Percentiles rank a stretch among this genome's conserved stretches.
Conservation (phyloP, 2,888 invertebrate genomes). For the Andricus curvator region DNA sequence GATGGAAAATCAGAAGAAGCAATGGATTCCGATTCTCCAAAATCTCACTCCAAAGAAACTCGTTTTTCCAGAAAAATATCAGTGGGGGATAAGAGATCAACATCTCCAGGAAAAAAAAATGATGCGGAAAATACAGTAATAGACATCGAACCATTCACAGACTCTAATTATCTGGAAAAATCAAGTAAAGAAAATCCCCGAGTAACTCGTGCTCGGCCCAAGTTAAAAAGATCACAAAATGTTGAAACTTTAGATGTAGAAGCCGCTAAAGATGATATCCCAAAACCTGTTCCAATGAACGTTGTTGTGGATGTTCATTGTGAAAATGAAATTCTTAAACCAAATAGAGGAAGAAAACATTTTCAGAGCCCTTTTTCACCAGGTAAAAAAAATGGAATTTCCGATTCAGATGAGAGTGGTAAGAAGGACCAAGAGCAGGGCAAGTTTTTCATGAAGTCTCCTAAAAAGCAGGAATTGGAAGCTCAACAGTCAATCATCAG, state of each 20-base stretch:
- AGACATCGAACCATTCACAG: slow-evolving; percentile 1
- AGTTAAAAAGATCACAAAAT: slow-evolving; percentile 38
- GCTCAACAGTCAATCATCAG: neutral
- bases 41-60: slow-evolving; percentile 15
- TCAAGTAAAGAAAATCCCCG: slow-evolving; percentile 20
- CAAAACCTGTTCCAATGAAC: slow-evolving; percentile 52
- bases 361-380: neutral
- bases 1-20: slow-evolving; percentile 17
- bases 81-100: neutral
- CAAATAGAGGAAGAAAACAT: slow-evolving; percentile 2
- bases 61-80: slow-evolving; percentile 4
- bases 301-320: slow-evolving; percentile 68
- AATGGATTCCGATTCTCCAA: slow-evolving; percentile 6
- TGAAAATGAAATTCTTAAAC: slow-evolving; percentile 44
- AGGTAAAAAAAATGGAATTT: neutral
- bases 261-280: slow-evolving; percentile 45
- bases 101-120: neutral
- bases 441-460: slow-evolving; percentile 38
- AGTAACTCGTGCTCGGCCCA: slow-evolving; percentile 42
- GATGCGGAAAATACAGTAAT: slow-evolving; percentile 14
- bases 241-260: slow-evolving; percentile 47
- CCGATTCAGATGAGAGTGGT: neutral
- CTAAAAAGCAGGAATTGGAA: slow-evolving; percentile 30
- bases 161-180: slow-evolving; percentile 5
- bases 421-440: neutral